These are phyloP conservation scores for Limnephilus rhombicus DNA, from an alignment of 2,888 invertebrate genomes.

Conservation along the genomic window DNA sequence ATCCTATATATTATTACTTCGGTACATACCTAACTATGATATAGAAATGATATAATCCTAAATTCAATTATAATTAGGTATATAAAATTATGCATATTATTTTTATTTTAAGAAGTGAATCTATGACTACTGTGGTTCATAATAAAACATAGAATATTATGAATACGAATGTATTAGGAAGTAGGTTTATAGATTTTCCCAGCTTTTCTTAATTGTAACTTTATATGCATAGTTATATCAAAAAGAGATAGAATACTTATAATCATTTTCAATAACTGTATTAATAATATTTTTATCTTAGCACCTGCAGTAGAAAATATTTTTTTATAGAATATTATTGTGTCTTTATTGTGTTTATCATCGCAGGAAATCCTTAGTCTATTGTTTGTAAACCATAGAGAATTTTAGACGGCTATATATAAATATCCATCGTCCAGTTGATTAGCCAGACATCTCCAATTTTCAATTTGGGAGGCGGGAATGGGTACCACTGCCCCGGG, in stretches of 20 bases:
- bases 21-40: not conserved
- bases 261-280: too few species aligned
- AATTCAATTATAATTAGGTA: not conserved
- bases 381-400: not conserved
- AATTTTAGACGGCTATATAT: not conserved
- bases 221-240: not conserved
- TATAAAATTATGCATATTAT: not conserved
- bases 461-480: too few species aligned
- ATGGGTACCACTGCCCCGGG: too few species aligned
- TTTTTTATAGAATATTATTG: not conserved
- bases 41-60: not conserved
- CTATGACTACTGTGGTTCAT: not conserved
- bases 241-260: not conserved
- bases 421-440: too few species aligned
- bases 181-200: not conserved
- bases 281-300: too few species aligned
- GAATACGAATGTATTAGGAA: not conserved
- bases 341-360: not conserved
- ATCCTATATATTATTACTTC: too few species aligned
- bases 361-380: not conserved
- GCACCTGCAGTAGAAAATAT: not conserved
- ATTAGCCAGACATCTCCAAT: too few species aligned
- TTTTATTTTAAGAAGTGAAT: not conserved
- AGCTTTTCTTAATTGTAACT: not conserved
- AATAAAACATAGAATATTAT: not conserved